These are phyloP conservation scores for Pseudomugil tenellus DNA, from an alignment of 2,797 vertebrate genomes.

Conservation along the genomic window DNA sequence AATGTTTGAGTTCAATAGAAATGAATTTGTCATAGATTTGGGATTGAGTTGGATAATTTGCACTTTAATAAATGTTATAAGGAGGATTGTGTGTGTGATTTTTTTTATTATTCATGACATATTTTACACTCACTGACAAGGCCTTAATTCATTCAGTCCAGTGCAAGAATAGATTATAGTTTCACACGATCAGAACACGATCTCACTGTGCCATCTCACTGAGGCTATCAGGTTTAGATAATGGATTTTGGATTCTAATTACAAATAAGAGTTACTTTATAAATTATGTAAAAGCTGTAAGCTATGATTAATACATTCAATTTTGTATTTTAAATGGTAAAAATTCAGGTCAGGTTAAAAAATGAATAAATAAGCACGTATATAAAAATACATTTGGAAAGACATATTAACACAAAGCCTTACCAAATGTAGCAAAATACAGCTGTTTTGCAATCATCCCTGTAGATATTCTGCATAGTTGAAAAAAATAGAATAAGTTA, in stretches of 20 bases:
- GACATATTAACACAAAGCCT: no score
- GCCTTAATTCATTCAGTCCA: constrained; percentile 34
- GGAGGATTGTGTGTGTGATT: no score
- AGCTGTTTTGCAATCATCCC: no score
- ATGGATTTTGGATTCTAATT: constrained; percentile 6
- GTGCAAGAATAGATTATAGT: background rate
- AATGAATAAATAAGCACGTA: background rate
- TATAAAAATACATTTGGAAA: no score
- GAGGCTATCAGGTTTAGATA: background rate
- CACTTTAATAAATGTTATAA: no score
- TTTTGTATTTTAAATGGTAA: background rate
- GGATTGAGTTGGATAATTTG: background rate
- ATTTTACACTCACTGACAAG: constrained; percentile 16
- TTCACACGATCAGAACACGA: background rate
- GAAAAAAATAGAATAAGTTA: no score
- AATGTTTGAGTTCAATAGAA: background rate
- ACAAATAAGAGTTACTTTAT: constrained; percentile 2
- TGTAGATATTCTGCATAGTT: no score
- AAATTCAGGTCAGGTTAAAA: no score
- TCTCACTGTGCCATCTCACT: no score
- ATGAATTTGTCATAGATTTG: background rate
- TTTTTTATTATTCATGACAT: no score
- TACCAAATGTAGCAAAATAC: no score
- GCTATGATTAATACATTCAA: background rate
- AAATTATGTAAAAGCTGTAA: constrained; percentile 1